phyloP scores from a whole-genome alignment of 2,797 vertebrate genomes.

The Rhabdomys pumilio region DNA sequence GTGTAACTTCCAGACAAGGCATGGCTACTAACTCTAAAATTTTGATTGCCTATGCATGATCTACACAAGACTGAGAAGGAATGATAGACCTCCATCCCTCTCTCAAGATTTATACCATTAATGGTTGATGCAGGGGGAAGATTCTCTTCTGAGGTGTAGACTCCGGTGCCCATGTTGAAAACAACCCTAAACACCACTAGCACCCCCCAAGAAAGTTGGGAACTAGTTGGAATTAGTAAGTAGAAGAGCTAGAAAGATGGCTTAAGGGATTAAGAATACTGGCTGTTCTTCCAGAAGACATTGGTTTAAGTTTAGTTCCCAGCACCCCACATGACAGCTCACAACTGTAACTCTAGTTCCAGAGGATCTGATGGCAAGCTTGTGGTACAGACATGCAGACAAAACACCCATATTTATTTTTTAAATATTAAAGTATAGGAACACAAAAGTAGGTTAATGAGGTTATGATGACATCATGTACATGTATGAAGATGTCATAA shows the following conservation, averaged over 20 bases:
- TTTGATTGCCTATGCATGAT: not conserved
- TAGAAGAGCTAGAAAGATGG: not conserved
- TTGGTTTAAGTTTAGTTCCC: not conserved
- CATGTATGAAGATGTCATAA: slow-evolving; percentile 1
- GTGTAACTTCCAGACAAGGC: not conserved
- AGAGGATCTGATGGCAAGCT: not conserved
- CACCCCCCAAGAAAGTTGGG: not conserved
- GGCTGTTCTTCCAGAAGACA: not conserved
- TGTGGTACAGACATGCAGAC: not conserved
- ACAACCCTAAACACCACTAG: not conserved
- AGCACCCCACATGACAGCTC: not conserved
- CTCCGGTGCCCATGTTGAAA: not conserved
- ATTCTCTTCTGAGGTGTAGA: not conserved
- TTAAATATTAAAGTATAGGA: not conserved
- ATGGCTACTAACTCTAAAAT: not conserved
- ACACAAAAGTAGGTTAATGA: not conserved
- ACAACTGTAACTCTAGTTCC: not conserved
- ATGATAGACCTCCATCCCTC: not conserved
- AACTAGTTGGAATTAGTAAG: not conserved
- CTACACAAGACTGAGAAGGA: not conserved
- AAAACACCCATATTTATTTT: not conserved
- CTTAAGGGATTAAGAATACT: not conserved
- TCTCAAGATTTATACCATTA: not conserved
- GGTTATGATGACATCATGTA: not conserved
- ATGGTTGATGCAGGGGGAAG: not conserved